Base-by-base conservation (phyloP, 2,797 vertebrate species). In the Hylomyscus alleni region DNA sequence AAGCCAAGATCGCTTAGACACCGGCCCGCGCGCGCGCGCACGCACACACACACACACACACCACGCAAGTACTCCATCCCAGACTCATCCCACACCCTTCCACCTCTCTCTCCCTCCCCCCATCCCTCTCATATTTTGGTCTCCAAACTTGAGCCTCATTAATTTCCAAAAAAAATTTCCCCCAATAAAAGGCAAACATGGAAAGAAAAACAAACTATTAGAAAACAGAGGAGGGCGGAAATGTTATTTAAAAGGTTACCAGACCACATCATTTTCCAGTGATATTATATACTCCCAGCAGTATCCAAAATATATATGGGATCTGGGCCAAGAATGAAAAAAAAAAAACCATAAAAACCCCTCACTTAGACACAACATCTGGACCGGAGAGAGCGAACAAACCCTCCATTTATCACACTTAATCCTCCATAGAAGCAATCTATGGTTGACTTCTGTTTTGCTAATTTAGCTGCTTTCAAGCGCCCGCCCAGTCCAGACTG, bases 181-280 rank as follows among this genome's bases (percentile, higher is more conserved):
- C 99, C 99, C 98, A 99, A 99, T 99, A 99, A 99, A 99, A 99
- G 99, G 99, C 99, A 99, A 99, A 99, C 99, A 99, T 99, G 99
- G 99, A 99, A 99, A 99, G 99, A 99, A 99, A 99, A 99, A 99
- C 99, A 99, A 99, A 99, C 99, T 99, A 99, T 99, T 99, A 99
- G 99, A 99, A 99, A 99, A 99, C 99, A 98, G 98, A 99, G 99
- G 99, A 98, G 98, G 99, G 99, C 99, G 99, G 99, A 99, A 99
- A 99, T 99, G 99, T 99, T 99, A 99, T 99, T 99, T 99, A 99
- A 99, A 99, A 99, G 99, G 99, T 99, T 99, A 99, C 99, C 99
- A 99, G 99, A 99, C 99, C 99, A 99, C 99, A 99, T 99, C 99
- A 99, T 99, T 99, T 99, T 99, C 99, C 99, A 99, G 99, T 99